Conservation (phyloP, 2,797 vertebrate species). For the Alectoris magna region DNA sequence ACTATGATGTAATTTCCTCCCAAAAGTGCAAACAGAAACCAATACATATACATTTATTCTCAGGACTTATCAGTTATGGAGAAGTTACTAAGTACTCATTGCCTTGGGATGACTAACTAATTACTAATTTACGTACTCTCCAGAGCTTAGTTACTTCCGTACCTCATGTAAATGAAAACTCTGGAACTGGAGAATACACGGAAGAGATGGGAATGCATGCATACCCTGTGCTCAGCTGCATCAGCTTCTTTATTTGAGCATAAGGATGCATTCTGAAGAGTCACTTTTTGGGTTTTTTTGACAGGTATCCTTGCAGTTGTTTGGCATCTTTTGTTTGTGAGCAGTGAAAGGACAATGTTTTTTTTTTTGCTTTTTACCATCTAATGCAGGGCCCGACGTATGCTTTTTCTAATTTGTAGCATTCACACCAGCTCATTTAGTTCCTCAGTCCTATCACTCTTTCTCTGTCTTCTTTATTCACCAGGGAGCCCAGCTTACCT, state of each 20-base stretch:
- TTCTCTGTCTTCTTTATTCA: neutral
- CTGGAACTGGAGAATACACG: neutral
- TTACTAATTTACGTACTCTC: slow-evolving; percentile 37
- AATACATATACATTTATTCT: neutral
- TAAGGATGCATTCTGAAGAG: slow-evolving; percentile 11
- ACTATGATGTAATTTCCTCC: slow-evolving; percentile 2
- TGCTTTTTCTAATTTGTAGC: neutral
- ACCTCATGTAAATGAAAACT: slow-evolving; percentile 28
- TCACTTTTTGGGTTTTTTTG: neutral
- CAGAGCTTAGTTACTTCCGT: slow-evolving; percentile 40
- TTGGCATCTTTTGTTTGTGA: neutral
- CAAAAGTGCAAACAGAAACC: slow-evolving; percentile 15
- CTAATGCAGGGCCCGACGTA: neutral
- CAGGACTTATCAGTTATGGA: slow-evolving; percentile 8
- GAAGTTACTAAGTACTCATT: slow-evolving; percentile 17
- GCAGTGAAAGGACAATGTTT: neutral
- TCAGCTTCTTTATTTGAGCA: neutral
- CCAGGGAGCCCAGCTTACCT: neutral
- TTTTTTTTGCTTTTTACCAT: neutral
- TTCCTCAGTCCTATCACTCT: neutral
- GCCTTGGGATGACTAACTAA: slow-evolving; percentile 44
- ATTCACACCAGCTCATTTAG: neutral
- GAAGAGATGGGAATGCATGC: neutral
- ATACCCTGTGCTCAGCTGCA: neutral
- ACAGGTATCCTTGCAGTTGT: neutral